Conservation (phyloP, 1,140 invertebrate genomes). For the Macrosteles quadrilineatus region DNA sequence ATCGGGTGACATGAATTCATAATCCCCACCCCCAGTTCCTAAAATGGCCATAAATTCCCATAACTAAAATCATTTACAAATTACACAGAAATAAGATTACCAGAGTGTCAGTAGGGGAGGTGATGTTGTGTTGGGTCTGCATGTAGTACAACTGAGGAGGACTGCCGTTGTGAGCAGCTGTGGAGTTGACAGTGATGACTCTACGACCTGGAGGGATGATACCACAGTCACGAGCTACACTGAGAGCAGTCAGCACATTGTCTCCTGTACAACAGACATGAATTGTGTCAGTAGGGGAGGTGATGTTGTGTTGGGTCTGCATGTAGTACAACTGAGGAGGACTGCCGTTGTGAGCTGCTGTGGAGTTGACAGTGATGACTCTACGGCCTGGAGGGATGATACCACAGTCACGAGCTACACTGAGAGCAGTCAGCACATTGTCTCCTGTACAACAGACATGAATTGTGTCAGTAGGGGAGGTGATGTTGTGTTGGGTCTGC, state of each 20-base stretch:
- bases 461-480: conserved; percentile 28
- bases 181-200: conserved; percentile 69
- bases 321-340: conserved; percentile 39
- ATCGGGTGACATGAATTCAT: too few species aligned
- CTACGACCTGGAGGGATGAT: conserved; percentile 77
- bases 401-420: conserved; percentile 86
- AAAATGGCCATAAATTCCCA: too few species aligned
- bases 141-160: conserved; percentile 39
- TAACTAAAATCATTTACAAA: too few species aligned
- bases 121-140: conserved; percentile 33
- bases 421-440: conserved; percentile 90
- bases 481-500: conserved; percentile 33
- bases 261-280: conserved; percentile 62
- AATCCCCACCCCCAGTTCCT: too few species aligned
- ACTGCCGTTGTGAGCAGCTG: conserved; percentile 23
- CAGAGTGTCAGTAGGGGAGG: conserved; percentile 27
- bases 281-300: conserved; percentile 28
- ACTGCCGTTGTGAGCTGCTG: conserved; percentile 23
- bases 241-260: conserved; percentile 90
- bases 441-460: conserved; percentile 62
- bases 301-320: conserved; percentile 33
- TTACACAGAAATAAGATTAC: too few species aligned
- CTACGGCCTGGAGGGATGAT: conserved; percentile 77
- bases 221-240: conserved; percentile 86
- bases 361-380: conserved; percentile 69